phyloP scores from a whole-genome alignment of 2,888 invertebrate genomes.

The Steinernema hermaphroditum region DNA sequence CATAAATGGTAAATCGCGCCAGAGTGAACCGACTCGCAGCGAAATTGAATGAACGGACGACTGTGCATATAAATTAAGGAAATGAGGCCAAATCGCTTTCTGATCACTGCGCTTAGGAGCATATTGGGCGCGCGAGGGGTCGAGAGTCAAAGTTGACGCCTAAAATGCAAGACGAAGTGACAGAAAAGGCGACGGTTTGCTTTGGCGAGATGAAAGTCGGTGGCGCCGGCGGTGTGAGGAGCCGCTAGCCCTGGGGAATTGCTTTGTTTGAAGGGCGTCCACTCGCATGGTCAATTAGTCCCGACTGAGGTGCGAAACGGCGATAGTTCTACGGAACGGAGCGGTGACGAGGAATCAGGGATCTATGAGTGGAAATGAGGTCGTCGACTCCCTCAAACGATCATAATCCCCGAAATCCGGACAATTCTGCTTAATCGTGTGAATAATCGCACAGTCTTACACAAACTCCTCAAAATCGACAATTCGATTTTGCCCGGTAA shows the following conservation, averaged over 20 bases:
- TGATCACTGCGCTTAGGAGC: not conserved
- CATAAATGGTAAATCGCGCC: conserved; percentile 18
- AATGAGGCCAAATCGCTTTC: conserved; percentile 28
- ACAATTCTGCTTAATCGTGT: not conserved
- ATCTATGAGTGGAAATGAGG: too few species aligned
- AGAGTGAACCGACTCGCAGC: not conserved
- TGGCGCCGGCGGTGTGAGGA: conserved; percentile 10
- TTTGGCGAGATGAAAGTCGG: not conserved
- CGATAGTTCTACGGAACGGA: not conserved
- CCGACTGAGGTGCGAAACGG: not conserved
- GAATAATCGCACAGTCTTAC: conserved; percentile 5
- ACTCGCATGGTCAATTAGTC: conserved; percentile 13
- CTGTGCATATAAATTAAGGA: conserved; percentile 15
- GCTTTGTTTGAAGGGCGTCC: conserved; percentile 15
- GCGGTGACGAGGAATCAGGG: not conserved
- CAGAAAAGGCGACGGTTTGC: not conserved
- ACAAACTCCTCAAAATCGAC: not conserved
- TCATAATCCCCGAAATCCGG: not conserved
- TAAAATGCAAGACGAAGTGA: not conserved
- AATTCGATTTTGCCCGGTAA: conserved; percentile 4
- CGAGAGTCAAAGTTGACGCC: conserved; percentile 5
- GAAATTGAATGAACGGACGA: not conserved
- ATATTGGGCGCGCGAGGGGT: not conserved
- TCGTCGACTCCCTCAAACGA: not conserved
- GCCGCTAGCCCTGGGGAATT: conserved; percentile 14